Conservation (phyloP, 1,140 invertebrate species). For the Drosophila kurseongensis region DNA sequence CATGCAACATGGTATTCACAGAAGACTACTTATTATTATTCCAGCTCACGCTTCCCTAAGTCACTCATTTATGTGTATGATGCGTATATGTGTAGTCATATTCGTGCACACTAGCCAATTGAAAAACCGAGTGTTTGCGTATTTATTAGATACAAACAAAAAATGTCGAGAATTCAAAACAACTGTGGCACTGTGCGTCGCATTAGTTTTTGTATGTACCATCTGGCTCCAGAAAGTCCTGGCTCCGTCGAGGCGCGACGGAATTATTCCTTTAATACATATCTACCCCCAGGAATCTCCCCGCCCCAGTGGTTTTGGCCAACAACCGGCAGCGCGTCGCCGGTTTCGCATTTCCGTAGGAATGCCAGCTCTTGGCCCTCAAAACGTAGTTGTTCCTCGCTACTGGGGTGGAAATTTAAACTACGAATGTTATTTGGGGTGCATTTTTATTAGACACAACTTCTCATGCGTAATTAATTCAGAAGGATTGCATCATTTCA, state of each 20-base stretch:
- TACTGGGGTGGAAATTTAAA: slow-evolving; percentile 21
- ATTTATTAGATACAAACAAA: slow-evolving; percentile 35
- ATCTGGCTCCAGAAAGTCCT: slow-evolving; percentile 60
- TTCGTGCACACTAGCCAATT: slow-evolving; percentile 42
- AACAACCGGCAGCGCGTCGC: slow-evolving; percentile 35
- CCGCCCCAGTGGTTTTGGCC: slow-evolving; percentile 21
- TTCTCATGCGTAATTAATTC: slow-evolving; percentile 39
- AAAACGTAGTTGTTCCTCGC: slow-evolving; percentile 4
- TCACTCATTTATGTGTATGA: slow-evolving; percentile 5
- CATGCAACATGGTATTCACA: slow-evolving; percentile 34
- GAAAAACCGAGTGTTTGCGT: slow-evolving; percentile 33
- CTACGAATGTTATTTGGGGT: slow-evolving; percentile 28
- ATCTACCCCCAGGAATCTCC: slow-evolving; percentile 27
- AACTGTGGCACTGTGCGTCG: slow-evolving; percentile 3
- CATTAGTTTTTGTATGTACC: slow-evolving; percentile 24
- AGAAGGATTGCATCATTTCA: slow-evolving; percentile 13
- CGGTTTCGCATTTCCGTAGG: slow-evolving; percentile 48
- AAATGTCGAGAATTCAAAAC: neutral
- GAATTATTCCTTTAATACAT: slow-evolving; percentile 44
- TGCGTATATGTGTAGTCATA: slow-evolving; percentile 23
- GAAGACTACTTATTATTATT: slow-evolving; percentile 46
- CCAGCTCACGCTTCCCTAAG: slow-evolving; percentile 42
- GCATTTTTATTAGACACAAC: slow-evolving; percentile 32
- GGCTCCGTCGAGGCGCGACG: slow-evolving; percentile 67
- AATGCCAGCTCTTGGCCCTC: slow-evolving; percentile 35